Percentiles rank a stretch among this genome's conserved stretches.
phyloP scores from a whole-genome alignment of 2,888 invertebrate species.

The Rapana venosa region DNA sequence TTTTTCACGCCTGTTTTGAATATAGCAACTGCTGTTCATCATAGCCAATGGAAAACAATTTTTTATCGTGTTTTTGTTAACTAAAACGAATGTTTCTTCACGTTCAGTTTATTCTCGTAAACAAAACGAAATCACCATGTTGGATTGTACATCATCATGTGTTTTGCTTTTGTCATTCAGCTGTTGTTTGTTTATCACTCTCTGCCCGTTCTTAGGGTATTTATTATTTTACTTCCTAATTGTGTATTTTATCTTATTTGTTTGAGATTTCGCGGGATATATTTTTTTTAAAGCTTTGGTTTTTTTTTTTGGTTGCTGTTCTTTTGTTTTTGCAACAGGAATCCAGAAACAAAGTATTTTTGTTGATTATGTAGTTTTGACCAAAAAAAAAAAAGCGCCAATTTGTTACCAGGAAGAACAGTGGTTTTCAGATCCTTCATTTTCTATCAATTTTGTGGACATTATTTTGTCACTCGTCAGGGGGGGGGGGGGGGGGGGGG shows the following conservation, averaged over 20 bases:
- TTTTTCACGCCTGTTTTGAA: too few relatives aligned
- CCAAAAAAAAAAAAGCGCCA: background rate
- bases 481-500: background rate
- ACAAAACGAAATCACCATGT: background rate
- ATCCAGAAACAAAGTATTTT: background rate
- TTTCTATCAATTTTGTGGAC: background rate
- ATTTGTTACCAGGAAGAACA: background rate
- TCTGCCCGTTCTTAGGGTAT: too few relatives aligned
- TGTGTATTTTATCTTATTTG: too few relatives aligned
- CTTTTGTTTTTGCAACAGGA: background rate
- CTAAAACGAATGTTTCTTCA: background rate
- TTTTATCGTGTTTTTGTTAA: background rate
- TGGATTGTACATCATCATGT: slow-evolving; percentile 13
- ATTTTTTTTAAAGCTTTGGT: background rate
- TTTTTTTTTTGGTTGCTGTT: background rate
- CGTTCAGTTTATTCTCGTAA: background rate
- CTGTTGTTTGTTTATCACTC: background rate
- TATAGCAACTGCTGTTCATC: too few relatives aligned
- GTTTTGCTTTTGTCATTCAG: slow-evolving; percentile 2
- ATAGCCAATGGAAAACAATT: too few relatives aligned
- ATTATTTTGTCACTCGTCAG: slow-evolving; percentile 6
- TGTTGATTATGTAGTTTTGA: background rate
- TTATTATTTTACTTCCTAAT: too few relatives aligned
- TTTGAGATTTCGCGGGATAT: too few relatives aligned
- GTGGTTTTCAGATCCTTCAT: background rate